A percentile compares a stretch with the other conserved stretches of the same genome.
Evolutionary conservation across 1,140 invertebrate species (phyloP).

Genomic region (Drosophila nebulosa): DNA sequence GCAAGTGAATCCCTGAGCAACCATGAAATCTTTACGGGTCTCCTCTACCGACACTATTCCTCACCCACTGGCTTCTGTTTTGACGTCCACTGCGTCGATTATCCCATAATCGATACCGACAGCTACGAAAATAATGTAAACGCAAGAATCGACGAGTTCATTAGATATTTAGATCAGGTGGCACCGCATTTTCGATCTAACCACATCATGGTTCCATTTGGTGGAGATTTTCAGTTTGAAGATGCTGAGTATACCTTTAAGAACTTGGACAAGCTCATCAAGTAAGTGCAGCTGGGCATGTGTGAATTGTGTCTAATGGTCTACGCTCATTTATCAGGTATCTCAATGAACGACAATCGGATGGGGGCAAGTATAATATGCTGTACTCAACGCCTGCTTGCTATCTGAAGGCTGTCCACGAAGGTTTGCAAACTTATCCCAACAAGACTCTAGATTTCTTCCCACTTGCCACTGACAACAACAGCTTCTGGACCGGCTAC

Average conservation of each 20-base stretch:
- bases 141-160: conserved; percentile 83
- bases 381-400: conserved; percentile 90
- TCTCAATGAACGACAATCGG: conserved; percentile 79
- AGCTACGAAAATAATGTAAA: conserved; percentile 89
- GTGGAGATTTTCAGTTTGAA: conserved; percentile 95
- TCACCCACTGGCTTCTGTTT: conserved; percentile 95
- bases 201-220: conserved; percentile 95
- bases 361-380: conserved; percentile 83
- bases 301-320: neutral
- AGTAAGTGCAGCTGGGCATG: conserved; percentile 82
- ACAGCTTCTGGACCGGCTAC: conserved; percentile 97
- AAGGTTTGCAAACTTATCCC: conserved; percentile 85
- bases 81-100: conserved; percentile 91
- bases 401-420: conserved; percentile 92
- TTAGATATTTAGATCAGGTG: conserved; percentile 82
- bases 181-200: conserved; percentile 84
- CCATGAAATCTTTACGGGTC: conserved; percentile 87
- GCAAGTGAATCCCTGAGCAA: conserved; percentile 85
- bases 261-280: conserved; percentile 94
- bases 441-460: conserved; percentile 93
- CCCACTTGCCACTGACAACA: conserved; percentile 92
- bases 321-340: conserved; percentile 73
- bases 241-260: conserved; percentile 91
- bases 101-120: conserved; percentile 89
- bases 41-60: conserved; percentile 89